Conservation (phyloP, 2,888 invertebrate genomes). For the Dysmachus trigonus region DNA sequence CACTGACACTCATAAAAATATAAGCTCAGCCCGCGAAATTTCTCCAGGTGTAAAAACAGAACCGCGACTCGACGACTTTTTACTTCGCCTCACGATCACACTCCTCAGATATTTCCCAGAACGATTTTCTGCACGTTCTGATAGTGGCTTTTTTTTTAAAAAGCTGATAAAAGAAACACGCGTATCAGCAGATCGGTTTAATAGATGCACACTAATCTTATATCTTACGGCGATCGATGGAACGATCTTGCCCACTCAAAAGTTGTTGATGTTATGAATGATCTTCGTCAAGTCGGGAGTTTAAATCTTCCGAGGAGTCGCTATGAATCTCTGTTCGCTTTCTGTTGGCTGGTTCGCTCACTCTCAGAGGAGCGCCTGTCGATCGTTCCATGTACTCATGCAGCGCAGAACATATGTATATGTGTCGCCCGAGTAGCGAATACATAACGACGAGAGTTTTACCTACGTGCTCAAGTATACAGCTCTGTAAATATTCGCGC, state of each 20-base stretch:
- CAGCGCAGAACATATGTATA: background rate
- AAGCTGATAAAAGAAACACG: background rate
- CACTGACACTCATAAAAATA: conserved; percentile 58
- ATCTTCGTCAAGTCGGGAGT: conserved; percentile 62
- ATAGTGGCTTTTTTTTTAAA: background rate
- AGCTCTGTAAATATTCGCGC: background rate
- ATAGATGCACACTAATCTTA: conserved; percentile 24
- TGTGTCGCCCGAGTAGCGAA: background rate
- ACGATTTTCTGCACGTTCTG: background rate
- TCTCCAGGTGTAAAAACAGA: conserved; percentile 1
- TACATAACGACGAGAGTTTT: conserved; percentile 1
- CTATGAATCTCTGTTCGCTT: background rate
- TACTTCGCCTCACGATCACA: background rate
- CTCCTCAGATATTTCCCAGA: background rate
- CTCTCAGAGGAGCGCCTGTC: conserved; percentile 12
- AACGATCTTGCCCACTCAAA: conserved; percentile 60
- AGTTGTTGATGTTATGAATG: conserved; percentile 64
- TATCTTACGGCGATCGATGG: conserved; percentile 19
- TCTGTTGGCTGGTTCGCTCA: conserved; percentile 7
- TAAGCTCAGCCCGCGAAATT: conserved; percentile 40
- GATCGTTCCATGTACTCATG: background rate
- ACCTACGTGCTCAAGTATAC: background rate
- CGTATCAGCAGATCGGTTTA: conserved; percentile 25
- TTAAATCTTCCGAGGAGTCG: conserved; percentile 57
- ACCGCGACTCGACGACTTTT: background rate